phyloP scores from a whole-genome alignment of 2,113 vertebrate species.

The Ceyx cyanopectus region DNA sequence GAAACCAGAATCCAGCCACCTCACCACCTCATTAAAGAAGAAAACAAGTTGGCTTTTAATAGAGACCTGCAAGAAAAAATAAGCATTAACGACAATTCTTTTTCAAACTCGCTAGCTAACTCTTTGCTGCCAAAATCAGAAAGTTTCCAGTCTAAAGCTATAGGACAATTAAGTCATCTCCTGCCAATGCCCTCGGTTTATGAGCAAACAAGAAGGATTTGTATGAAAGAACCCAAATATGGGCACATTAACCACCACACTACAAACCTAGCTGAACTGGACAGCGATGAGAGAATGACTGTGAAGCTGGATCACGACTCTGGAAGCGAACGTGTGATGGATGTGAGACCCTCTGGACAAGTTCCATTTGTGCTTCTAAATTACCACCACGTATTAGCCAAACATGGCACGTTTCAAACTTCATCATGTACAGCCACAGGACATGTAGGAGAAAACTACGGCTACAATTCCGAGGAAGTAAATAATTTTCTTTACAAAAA shows the following conservation, averaged over 20 bases:
- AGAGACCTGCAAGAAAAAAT: slow-evolving; percentile 67
- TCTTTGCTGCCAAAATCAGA: slow-evolving; percentile 75
- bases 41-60: slow-evolving; percentile 69
- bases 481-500: slow-evolving; percentile 76
- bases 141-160: slow-evolving; percentile 76
- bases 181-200: slow-evolving; percentile 78
- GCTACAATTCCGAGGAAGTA: slow-evolving; percentile 71
- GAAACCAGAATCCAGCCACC: slow-evolving; percentile 63
- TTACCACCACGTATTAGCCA: slow-evolving; percentile 87
- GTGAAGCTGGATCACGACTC: slow-evolving; percentile 55
- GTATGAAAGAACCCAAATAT: slow-evolving; percentile 74
- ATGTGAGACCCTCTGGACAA: slow-evolving; percentile 73
- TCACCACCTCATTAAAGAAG: slow-evolving; percentile 71
- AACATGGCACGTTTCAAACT: slow-evolving; percentile 79
- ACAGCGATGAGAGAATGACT: slow-evolving; percentile 30
- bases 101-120: slow-evolving; percentile 61
- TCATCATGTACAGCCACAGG: slow-evolving; percentile 74
- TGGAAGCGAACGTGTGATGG: slow-evolving; percentile 68
- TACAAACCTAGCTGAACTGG: slow-evolving; percentile 17
- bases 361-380: slow-evolving; percentile 87
- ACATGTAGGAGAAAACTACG: slow-evolving; percentile 68
- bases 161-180: slow-evolving; percentile 74
- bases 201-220: slow-evolving; percentile 80
- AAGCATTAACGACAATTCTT: slow-evolving; percentile 42
- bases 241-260: slow-evolving; percentile 54